Percentiles rank a stretch among this genome's conserved stretches.
These are phyloP conservation scores for Brachypodius melanocephalos DNA, from an alignment of 2,113 vertebrate genomes.

Conservation along the genomic window DNA sequence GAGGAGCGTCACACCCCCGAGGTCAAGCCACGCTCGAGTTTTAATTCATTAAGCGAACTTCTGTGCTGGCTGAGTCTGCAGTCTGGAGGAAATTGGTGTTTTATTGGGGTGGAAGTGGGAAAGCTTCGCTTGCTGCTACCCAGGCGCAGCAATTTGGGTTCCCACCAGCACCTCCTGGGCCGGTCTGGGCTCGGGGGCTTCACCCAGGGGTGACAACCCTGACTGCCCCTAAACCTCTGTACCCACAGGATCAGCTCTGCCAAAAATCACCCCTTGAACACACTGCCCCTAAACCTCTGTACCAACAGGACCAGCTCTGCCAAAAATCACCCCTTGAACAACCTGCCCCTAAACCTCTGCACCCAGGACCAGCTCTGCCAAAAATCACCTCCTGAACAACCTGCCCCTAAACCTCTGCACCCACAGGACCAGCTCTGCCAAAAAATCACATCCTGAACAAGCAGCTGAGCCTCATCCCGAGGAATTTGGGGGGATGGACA, in stretches of 20 bases:
- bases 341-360: rapidly evolving
- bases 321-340: neutral
- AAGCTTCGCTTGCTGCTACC: neutral
- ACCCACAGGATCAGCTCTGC: neutral
- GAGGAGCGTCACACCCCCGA: neutral
- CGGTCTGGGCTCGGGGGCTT: neutral
- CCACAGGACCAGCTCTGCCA: neutral
- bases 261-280: neutral
- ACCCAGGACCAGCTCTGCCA: neutral
- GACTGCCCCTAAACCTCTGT: rapidly evolving
- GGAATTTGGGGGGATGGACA: rapidly evolving
- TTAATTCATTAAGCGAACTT: slow-evolving; percentile 25
- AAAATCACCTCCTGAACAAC: neutral
- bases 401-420: neutral
- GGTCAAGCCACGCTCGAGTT: neutral
- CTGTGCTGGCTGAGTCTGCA: neutral
- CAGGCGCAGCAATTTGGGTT: neutral
- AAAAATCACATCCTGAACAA: neutral
- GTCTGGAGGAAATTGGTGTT: neutral
- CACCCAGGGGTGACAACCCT: rapidly evolving
- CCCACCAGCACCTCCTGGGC: neutral
- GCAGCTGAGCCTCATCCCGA: neutral
- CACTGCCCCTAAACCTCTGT: rapidly evolving
- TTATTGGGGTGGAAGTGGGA: neutral
- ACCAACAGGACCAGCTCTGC: neutral